Evolutionary conservation across 2,113 vertebrate species (phyloP).

Genomic region (Raphicerus campestris): DNA sequence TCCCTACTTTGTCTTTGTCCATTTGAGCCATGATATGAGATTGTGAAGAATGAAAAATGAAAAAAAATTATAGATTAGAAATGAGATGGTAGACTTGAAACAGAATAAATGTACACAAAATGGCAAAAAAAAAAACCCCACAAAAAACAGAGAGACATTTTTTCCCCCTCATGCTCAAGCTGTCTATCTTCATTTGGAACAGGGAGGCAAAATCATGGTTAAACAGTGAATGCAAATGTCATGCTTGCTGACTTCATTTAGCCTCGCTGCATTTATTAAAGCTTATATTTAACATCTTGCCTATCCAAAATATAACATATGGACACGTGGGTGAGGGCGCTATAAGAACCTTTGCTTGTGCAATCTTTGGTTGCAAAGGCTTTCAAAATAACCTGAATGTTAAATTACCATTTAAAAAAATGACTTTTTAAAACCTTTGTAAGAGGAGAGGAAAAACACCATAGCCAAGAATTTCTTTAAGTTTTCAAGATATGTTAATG

Average conservation of each 20-base stretch:
- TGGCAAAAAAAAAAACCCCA: neutral
- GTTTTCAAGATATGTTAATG: neutral
- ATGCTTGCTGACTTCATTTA: neutral
- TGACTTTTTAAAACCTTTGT: neutral
- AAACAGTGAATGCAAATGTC: conserved; percentile 10
- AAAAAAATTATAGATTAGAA: neutral
- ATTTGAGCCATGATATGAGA: neutral
- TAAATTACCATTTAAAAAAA: neutral
- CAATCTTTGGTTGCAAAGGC: neutral
- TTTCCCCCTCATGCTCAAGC: neutral
- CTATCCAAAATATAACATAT: conserved; percentile 36
- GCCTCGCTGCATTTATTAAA: conserved; percentile 50
- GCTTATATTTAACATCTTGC: conserved; percentile 48
- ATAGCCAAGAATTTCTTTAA: neutral
- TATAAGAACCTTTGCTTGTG: conserved; percentile 15
- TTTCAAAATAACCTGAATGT: conserved; percentile 53
- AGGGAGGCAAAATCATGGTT: neutral
- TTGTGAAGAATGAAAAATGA: neutral
- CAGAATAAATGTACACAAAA: neutral
- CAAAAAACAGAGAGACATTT: neutral
- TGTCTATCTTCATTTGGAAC: neutral
- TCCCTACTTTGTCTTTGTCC: neutral
- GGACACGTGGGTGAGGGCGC: conserved; percentile 47
- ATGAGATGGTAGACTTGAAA: neutral
- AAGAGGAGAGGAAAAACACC: neutral